A percentile compares a stretch with the other conserved stretches of the same genome.
Conservation (phyloP, 2,797 vertebrate genomes). For the Tenualosa thibaudeaui region DNA sequence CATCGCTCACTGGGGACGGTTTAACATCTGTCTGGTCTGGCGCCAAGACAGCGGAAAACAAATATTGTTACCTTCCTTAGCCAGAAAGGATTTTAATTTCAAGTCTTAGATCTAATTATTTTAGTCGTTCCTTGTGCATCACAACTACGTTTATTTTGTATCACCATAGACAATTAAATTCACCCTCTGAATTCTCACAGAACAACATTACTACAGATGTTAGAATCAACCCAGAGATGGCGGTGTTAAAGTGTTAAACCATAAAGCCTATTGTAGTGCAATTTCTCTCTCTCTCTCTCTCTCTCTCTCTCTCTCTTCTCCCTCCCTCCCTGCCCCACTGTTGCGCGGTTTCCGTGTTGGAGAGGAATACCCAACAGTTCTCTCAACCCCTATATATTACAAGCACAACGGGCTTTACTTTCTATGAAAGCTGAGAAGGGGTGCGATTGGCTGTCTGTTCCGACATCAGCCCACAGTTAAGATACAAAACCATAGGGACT, state of each 20-base stretch:
- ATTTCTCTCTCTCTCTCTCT: constrained; percentile 18
- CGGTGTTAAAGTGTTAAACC: not conserved
- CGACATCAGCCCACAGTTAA: constrained; percentile 58
- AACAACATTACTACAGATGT: not conserved
- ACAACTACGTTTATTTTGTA: not conserved
- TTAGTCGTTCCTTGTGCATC: not conserved
- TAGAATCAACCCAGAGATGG: not conserved
- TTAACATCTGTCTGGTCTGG: not conserved
- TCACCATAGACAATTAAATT: not conserved
- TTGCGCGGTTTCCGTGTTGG: constrained; percentile 38
- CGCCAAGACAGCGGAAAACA: not conserved
- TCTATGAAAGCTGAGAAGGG: constrained; percentile 72
- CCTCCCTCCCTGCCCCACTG: not conserved
- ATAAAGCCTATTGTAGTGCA: not conserved
- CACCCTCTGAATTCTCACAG: not conserved
- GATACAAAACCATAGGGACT: constrained; percentile 56
- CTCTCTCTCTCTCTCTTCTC: constrained; percentile 14
- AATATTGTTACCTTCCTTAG: not conserved
- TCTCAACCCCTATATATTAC: constrained; percentile 72
- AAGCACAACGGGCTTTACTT: constrained; percentile 71
- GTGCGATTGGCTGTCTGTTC: constrained; percentile 60
- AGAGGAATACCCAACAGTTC: constrained; percentile 72
- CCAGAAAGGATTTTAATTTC: not conserved
- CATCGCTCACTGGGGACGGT: constrained; percentile 20
- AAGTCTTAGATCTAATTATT: too few species aligned